These are phyloP conservation scores for Gymnothorax reevesii DNA, from an alignment of 2,797 vertebrate species.

Conservation along the genomic window DNA sequence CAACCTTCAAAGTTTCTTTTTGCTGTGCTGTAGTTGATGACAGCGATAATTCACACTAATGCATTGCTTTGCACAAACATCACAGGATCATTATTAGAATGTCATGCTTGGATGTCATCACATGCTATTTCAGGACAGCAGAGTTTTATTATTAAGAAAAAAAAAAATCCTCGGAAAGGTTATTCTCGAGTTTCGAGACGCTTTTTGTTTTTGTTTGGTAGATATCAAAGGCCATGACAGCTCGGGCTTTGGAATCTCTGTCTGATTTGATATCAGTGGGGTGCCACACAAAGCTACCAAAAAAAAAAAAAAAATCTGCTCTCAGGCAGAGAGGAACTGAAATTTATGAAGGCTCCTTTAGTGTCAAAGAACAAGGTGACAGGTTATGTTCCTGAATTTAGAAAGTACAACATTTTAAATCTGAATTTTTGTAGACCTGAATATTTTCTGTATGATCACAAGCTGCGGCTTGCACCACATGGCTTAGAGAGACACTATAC, in stretches of 20 bases:
- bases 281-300: not conserved
- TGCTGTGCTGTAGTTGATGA: not conserved
- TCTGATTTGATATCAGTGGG: constrained; percentile 8
- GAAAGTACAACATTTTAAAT: not conserved
- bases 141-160: not conserved
- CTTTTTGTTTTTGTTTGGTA: not conserved
- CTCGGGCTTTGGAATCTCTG: not conserved
- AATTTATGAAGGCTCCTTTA: not conserved
- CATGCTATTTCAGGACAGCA: constrained; percentile 5
- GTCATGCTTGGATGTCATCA: not conserved
- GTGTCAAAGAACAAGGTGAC: not conserved
- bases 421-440: not conserved
- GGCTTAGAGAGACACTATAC: not conserved
- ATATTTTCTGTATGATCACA: not conserved
- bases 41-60: constrained; percentile 3
- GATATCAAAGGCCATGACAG: constrained; percentile 7
- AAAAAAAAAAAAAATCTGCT: not conserved
- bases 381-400: not conserved
- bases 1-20: not conserved
- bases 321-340: constrained; percentile 2
- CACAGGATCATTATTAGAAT: not conserved
- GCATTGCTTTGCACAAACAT: not conserved
- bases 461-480: not conserved
- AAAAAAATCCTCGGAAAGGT: not conserved
- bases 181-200: not conserved